Base-by-base conservation (phyloP, 1,140 invertebrate genomes). In the Panagrolaimus sp. region DNA sequence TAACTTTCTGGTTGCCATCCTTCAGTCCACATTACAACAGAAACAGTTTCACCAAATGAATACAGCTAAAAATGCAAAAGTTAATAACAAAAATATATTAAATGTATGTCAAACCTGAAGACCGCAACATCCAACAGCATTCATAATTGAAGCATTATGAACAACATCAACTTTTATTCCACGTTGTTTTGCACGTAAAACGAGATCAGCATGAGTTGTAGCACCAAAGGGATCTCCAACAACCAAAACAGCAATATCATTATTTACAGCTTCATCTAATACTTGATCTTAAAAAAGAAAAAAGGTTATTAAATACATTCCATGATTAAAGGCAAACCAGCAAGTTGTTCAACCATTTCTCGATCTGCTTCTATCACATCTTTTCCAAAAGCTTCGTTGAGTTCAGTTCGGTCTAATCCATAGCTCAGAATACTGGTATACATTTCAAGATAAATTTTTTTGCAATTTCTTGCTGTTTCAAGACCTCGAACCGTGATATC, bases 91-190 rank as follows among this genome's bases (percentile, higher is more conserved):
- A 17, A 75, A 38, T 21, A 67, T 8, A 71, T 72, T 63, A 63
- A 9, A 5, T 69, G 9, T 62, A 46, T 14, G n/a, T 55, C 38
- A 55, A 81, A 88, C 88, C 83, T 89, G 89, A 45, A 98, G 87
- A 17, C 96, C 96, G 87, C 92, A 95, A 82, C 92, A 96, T 24
- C 94, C 95, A 28, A 97, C 88, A 9, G 96, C 96, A 88, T 94
- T 98, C 86, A 98, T 88, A 75, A 99, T 98, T 2, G 95, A 98
- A 8, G 96, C 93, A 89, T 99, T 99, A 83, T 98, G 96, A 74
- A 98, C 86, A 14, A 98, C 88, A 87, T 90, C 85, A 73, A 85
- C 75, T 24, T 69, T 44, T 46, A 84, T 80, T 7, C 77, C 82
- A 69, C 83, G 80, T 80, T 94, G 87, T 81, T 89, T 89, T 43